A percentile compares a stretch with the other conserved stretches of the same genome.
Conservation (phyloP, 2,113 vertebrate species). For the Fulica atra region DNA sequence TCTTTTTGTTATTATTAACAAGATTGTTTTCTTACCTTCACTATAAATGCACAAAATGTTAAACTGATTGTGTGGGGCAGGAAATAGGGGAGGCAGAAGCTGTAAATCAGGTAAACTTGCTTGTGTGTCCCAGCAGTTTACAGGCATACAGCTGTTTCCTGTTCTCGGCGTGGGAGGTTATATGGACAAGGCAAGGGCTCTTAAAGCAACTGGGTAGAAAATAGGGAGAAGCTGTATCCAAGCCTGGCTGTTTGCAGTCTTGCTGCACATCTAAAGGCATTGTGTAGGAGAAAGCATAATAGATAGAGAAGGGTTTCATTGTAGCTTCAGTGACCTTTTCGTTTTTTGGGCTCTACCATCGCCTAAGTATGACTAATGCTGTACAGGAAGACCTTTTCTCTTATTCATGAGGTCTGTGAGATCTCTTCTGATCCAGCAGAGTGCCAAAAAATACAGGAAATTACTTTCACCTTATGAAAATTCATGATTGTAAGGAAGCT, state of each 20-base stretch:
- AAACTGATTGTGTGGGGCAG: not conserved
- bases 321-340: not conserved
- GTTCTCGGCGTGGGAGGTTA: not conserved
- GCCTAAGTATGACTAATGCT: conserved; percentile 33
- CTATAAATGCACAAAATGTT: not conserved
- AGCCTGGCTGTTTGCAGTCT: not conserved
- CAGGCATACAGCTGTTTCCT: conserved; percentile 6
- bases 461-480: conserved; percentile 72
- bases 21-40: not conserved
- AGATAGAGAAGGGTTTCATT: not conserved
- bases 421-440: conserved; percentile 26
- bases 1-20: not conserved
- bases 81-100: not conserved
- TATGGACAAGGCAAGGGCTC: not conserved
- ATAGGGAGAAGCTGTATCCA: not conserved
- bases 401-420: conserved; percentile 7
- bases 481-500: conserved; percentile 66
- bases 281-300: not conserved
- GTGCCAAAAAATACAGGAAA: conserved; percentile 67
- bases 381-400: conserved; percentile 45
- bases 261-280: not conserved
- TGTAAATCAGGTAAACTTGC: not conserved
- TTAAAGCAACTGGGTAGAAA: not conserved
- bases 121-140: not conserved
- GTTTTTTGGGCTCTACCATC: not conserved